Conservation (phyloP, 2,797 vertebrate species). For the Muscicapa comitata region DNA sequence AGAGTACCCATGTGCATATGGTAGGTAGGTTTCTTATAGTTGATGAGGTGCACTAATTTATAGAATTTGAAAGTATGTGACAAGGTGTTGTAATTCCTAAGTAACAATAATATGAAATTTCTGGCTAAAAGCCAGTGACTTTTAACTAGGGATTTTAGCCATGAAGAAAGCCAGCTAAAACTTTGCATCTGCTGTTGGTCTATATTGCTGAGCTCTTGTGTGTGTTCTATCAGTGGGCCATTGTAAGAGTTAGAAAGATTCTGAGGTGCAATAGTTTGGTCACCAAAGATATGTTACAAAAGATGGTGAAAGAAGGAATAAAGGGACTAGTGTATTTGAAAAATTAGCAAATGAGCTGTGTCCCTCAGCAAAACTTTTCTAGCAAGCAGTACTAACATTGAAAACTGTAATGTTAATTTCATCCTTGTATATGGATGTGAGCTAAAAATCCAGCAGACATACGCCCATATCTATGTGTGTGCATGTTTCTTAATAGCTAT, state of each 20-base stretch:
- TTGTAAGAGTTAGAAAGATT: not conserved
- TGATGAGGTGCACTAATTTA: not conserved
- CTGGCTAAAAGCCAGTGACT: not conserved
- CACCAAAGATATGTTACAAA: not conserved
- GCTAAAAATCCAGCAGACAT: not conserved
- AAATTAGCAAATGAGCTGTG: not conserved
- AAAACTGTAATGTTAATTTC: not conserved
- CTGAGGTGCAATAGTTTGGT: not conserved
- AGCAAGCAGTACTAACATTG: not conserved
- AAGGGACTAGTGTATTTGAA: not conserved
- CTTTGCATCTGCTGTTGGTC: not conserved
- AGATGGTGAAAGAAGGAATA: not conserved
- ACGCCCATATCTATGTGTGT: fast-evolving
- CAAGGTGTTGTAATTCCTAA: not conserved
- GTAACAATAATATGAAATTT: not conserved
- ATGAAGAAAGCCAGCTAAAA: not conserved
- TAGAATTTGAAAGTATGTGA: not conserved
- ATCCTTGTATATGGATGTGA: not conserved
- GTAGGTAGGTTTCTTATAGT: not conserved
- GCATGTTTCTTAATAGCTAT: not conserved
- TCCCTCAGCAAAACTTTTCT: not conserved
- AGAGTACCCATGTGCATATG: not conserved
- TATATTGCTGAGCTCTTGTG: not conserved
- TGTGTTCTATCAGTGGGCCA: not conserved
- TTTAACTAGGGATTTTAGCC: not conserved